Evolutionary conservation across 2,888 invertebrate genomes (phyloP), one percentile per base, ranked within the genome.

Genomic region (Selenia dentaria): DNA sequence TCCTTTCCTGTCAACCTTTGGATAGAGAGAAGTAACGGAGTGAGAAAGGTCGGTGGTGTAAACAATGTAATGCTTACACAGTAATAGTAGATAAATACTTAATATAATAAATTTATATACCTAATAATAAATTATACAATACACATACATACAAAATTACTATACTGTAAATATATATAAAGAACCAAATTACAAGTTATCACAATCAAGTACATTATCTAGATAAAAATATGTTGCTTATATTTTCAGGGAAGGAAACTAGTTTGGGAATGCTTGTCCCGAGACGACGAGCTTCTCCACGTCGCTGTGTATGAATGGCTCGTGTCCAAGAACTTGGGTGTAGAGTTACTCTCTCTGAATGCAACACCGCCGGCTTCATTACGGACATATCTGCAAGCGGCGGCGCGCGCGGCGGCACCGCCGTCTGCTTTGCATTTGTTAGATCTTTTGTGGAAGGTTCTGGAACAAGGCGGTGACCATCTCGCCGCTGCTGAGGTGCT

Each of bases 381-480:
- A 31, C 97, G 97, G 76, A 92, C 93, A 14, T 97, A 95, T 79
- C 85, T 98, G 29, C 92, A 91, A 36, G 88, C 91, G 83, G 92
- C 83, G 38, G 92, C 91, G 34, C 91, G 82, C 62, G 89, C 77
- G 54, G 92, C 78, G 40, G 92, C 94, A 5, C 92, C 94, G 33
- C 83, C 93, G 57, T 78, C 93, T 40, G 92, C 94, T 61, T 73
- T 94, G 0, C 87, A 90, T 57, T 83, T 95, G 12, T 92, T 96
- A 55, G 97, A 98, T 76, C 87, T 99, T 55, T 86, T 99, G 42
- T 99, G 99, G 99, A 97, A 97, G 82, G 98, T 96, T 76, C 98
- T 99, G 70, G 98, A 99, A 81, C 95, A 96, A 74, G 95, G 95
- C 67, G 95, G 95, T 16, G 97, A 98, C 77, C 99, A 98, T 74